Conservation (phyloP, 2,888 invertebrate species). For the Scaptomyza tumidula region DNA sequence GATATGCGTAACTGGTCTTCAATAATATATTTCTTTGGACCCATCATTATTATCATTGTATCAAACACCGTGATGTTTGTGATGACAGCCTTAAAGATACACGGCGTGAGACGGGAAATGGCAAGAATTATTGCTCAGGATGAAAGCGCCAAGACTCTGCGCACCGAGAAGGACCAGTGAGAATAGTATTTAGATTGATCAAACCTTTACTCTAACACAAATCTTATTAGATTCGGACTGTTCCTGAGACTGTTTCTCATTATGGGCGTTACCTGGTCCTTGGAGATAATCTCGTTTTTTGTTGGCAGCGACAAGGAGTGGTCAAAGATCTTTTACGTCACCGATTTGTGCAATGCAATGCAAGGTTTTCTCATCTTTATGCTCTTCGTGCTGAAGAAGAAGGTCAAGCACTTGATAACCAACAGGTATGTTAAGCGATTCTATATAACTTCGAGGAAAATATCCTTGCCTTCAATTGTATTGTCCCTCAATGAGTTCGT, state of each 20-base stretch:
- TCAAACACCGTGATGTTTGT: constrained; percentile 83
- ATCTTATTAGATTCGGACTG: constrained; percentile 88
- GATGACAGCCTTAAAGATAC: constrained; percentile 83
- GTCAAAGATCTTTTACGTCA: constrained; percentile 83
- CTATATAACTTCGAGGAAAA: no score
- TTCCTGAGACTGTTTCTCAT: constrained; percentile 93
- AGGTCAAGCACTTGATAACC: constrained; percentile 82
- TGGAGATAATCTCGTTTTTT: constrained; percentile 91
- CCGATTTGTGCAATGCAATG: constrained; percentile 87
- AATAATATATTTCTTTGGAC: constrained; percentile 82
- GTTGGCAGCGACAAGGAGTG: constrained; percentile 84
- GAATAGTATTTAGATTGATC: neutral
- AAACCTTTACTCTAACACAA: constrained; percentile 7
- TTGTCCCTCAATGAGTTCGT: constrained; percentile 36
- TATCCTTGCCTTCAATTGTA: neutral
- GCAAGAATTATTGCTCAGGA: constrained; percentile 81
- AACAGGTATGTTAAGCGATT: constrained; percentile 76
- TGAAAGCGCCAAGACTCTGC: constrained; percentile 82
- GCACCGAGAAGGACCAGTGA: constrained; percentile 83
- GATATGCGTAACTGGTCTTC: constrained; percentile 83
- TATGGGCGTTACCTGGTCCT: constrained; percentile 94
- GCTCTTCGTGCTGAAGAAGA: constrained; percentile 87
- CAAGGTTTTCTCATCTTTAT: constrained; percentile 87
- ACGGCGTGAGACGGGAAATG: constrained; percentile 83
- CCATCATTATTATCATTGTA: constrained; percentile 80